Percentiles rank a stretch among this genome's conserved stretches.
These are phyloP conservation scores for Mirza zaza DNA, from an alignment of 2,113 vertebrate species.

Conservation along the genomic window DNA sequence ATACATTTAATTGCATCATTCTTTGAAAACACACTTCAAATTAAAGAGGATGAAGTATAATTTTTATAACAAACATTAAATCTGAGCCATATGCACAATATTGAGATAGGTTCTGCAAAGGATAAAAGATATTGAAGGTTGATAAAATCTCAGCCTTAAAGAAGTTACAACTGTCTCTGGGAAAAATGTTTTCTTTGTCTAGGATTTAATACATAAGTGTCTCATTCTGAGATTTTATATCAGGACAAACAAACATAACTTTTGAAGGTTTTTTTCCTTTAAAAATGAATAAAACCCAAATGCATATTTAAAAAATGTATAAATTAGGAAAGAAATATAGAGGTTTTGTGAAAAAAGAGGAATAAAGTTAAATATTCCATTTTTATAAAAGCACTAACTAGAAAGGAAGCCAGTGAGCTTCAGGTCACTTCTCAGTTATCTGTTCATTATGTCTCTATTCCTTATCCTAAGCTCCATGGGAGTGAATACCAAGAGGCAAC, in stretches of 20 bases:
- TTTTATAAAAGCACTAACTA: slow-evolving; percentile 2
- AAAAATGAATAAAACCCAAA: slow-evolving; percentile 8
- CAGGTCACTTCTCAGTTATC: neutral
- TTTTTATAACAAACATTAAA: slow-evolving; percentile 26
- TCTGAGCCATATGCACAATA: slow-evolving; percentile 25
- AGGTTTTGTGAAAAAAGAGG: neutral
- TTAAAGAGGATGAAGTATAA: neutral
- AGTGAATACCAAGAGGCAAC: neutral
- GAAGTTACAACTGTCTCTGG: neutral
- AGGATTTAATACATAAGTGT: neutral
- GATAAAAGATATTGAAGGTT: neutral
- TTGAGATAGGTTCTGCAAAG: neutral
- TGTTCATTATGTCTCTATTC: neutral
- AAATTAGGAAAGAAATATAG: slow-evolving; percentile 8
- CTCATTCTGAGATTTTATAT: slow-evolving; percentile 30
- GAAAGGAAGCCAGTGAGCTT: neutral
- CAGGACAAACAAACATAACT: neutral
- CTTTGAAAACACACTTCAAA: neutral
- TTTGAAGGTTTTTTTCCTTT: neutral
- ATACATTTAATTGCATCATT: neutral
- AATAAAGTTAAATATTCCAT: slow-evolving; percentile 6
- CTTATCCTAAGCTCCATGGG: neutral
- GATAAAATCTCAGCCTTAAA: neutral
- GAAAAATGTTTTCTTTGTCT: neutral
- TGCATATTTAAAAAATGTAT: neutral